Evolutionary conservation across 2,888 invertebrate species (phyloP).

Genomic region (Homarus gammarus): DNA sequence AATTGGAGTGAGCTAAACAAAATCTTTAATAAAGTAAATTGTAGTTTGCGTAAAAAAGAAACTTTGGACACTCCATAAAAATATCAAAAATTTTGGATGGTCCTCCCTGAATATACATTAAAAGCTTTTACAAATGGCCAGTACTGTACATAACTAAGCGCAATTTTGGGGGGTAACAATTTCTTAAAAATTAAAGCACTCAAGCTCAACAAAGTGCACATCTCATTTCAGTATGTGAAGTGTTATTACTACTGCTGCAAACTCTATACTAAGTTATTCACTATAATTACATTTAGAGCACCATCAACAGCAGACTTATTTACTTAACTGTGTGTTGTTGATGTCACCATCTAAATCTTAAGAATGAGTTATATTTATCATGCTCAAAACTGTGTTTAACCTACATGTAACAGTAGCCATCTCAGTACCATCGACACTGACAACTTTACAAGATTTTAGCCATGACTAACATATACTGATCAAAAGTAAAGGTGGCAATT

Average conservation of each 20-base stretch:
- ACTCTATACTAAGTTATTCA: too few species aligned
- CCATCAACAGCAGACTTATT: background rate
- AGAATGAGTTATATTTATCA: background rate
- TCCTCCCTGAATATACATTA: background rate
- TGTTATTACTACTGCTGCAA: too few species aligned
- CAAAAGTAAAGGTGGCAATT: slow-evolving; percentile 67
- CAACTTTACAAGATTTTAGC: slow-evolving; percentile 50
- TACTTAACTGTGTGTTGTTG: background rate
- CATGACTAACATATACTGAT: slow-evolving; percentile 62
- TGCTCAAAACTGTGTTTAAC: slow-evolving; percentile 1
- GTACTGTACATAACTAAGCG: too few species aligned
- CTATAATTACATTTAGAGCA: too few species aligned
- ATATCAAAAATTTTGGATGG: background rate
- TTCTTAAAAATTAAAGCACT: too few species aligned
- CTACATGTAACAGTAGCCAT: background rate
- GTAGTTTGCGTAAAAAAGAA: too few species aligned
- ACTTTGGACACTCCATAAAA: background rate
- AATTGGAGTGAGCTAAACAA: too few species aligned
- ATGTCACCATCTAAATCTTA: background rate
- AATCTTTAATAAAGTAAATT: too few species aligned
- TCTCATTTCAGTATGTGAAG: too few species aligned
- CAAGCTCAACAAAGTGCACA: too few species aligned
- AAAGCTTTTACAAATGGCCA: background rate
- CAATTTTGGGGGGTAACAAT: too few species aligned
- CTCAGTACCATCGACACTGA: background rate